A percentile compares a stretch with the other conserved stretches of the same genome.
These are phyloP conservation scores for Callinectes sapidus DNA, from an alignment of 2,888 invertebrate species.

Conservation along the genomic window DNA sequence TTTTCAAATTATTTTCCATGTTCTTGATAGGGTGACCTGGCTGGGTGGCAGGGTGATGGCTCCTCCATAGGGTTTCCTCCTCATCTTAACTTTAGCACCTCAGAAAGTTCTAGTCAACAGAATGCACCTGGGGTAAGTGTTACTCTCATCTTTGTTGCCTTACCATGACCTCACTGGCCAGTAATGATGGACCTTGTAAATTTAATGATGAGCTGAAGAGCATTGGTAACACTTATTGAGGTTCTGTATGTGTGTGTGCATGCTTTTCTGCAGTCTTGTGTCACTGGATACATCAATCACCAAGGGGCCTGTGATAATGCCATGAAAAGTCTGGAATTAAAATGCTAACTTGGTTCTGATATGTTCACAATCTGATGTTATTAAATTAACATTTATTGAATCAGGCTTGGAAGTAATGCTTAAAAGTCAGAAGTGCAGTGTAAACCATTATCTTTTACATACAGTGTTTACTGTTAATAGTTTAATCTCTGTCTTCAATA, in stretches of 20 bases:
- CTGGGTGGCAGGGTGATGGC: constrained; percentile 72
- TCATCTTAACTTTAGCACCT: constrained; percentile 72
- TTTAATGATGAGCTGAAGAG: not conserved
- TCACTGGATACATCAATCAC: not conserved
- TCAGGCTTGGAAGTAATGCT: not conserved
- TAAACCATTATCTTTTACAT: not conserved
- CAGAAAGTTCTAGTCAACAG: constrained; percentile 73
- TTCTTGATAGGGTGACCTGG: constrained; percentile 66
- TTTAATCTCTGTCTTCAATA: not conserved
- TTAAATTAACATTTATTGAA: not conserved
- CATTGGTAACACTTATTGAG: not conserved
- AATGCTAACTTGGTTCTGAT: not conserved
- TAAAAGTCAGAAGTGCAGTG: not conserved
- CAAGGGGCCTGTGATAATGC: not conserved
- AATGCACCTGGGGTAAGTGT: constrained; percentile 73
- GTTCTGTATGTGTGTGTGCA: not conserved
- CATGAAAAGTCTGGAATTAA: not conserved
- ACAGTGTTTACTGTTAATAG: not conserved
- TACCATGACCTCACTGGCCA: constrained; percentile 52
- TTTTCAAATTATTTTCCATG: not conserved
- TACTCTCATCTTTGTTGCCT: constrained; percentile 37
- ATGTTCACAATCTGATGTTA: not conserved
- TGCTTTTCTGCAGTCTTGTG: not conserved
- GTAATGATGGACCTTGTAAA: not conserved
- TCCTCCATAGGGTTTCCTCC: constrained; percentile 70